phyloP scores from a whole-genome alignment of 2,797 vertebrate genomes.

The Furcifer pardalis region DNA sequence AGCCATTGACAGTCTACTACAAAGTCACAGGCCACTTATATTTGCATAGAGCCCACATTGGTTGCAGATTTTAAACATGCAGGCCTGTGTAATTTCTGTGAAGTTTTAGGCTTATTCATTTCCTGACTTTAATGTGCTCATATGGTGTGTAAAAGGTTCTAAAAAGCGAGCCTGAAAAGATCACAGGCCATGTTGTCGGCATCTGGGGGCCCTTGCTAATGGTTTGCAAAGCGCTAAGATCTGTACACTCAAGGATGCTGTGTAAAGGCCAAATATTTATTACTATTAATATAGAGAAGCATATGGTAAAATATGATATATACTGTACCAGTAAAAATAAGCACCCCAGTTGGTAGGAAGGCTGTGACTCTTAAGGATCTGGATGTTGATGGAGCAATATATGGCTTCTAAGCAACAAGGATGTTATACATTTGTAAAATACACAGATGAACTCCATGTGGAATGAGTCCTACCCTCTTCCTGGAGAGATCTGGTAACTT shows the following conservation, averaged over 20 bases:
- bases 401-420: neutral
- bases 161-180: constrained; percentile 63
- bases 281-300: constrained; percentile 41
- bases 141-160: constrained; percentile 65
- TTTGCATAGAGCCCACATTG: constrained; percentile 54
- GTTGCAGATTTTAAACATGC: constrained; percentile 60
- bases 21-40: constrained; percentile 47
- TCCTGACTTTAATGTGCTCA: constrained; percentile 66
- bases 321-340: too few relatives aligned
- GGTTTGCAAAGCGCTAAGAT: constrained; percentile 61
- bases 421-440: neutral
- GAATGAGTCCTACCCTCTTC: constrained; percentile 20
- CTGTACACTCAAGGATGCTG: constrained; percentile 48
- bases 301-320: too few relatives aligned
- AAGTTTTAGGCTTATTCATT: constrained; percentile 60
- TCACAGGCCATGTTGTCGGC: constrained; percentile 68
- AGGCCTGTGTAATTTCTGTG: constrained; percentile 53
- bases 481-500: constrained; percentile 51
- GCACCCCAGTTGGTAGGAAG: neutral
- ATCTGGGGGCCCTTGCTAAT: constrained; percentile 63
- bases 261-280: constrained; percentile 61
- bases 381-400: neutral
- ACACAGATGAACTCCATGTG: neutral
- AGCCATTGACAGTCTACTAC: constrained; percentile 11
- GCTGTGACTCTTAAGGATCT: neutral